Base-by-base conservation (phyloP, 2,113 vertebrate genomes). In the Stigmatopora argus region DNA sequence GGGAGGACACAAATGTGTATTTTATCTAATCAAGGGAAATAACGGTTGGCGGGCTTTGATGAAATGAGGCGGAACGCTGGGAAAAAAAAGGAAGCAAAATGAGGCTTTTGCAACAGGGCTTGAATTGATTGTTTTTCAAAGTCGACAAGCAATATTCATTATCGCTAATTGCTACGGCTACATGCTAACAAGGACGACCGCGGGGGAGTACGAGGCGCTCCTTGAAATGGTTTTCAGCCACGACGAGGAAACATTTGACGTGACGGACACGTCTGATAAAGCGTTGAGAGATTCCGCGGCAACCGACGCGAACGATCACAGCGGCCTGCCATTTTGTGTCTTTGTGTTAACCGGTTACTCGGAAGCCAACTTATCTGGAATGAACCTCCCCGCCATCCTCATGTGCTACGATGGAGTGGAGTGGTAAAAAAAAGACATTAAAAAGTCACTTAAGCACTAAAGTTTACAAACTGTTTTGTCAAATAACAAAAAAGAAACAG, bases 51-150 rank as follows among this genome's bases (percentile, higher is more conserved):
- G 60, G 46, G 19, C 38, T 23, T n/a, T 23, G 41, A 23, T 62
- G 60, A 62, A 62, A 62, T 62, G 60, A 62, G 41, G 60, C 44
- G 19, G 60, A 62, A 62, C n/a, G 19, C 19, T 14, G 15, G 7
- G 21, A 58, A 53, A 58, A 35, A 17, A 34, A 58, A 58, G 35
- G 5, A 38, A 38, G 14, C 52, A 55, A 55, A 58, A 11, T 3
- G 10, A 58, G 56, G 17, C 56, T 5, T 58, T 34, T n/a, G n/a
- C 31, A 26, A 38, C 31, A 58, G 34, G 18, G 31, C 56, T 58
- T 38, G 10, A 58, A 58, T 58, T 58, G 34, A 58, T 58, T n/a
- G 23, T 55, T 26, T 55, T 55, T 7, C 14, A 55, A 41, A 26
- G 52, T 55, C 52, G 21, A 31, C 53, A 26, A 26, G 53, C 12